Conservation (phyloP, 2,113 vertebrate genomes). For the Dolichotis patagonum region DNA sequence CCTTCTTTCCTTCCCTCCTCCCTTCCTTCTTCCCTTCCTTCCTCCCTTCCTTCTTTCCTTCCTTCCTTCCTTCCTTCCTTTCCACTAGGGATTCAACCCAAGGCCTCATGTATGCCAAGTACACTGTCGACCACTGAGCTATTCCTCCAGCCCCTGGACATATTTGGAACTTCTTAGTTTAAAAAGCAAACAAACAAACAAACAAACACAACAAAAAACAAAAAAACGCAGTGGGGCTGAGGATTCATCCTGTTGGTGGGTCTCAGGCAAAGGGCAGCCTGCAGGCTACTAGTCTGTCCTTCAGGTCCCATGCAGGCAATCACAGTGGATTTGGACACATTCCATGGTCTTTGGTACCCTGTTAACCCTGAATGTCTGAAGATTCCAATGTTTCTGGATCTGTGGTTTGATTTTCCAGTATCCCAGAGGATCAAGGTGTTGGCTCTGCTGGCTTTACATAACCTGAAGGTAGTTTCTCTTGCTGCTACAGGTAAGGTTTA, state of each 20-base stretch:
- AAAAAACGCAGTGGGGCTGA: too few species aligned
- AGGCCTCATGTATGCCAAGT: neutral
- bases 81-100: neutral
- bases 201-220: neutral
- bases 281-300: rapidly evolving
- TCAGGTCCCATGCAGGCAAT: neutral
- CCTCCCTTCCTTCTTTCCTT: rapidly evolving
- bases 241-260: neutral
- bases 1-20: neutral
- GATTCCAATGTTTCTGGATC: neutral
- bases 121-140: neutral
- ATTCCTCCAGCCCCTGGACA: neutral
- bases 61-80: neutral
- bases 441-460: neutral
- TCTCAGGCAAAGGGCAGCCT: neutral
- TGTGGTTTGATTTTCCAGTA: neutral
- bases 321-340: rapidly evolving
- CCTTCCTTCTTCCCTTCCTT: neutral
- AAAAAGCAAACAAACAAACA: neutral
- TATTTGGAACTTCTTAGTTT: neutral
- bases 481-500: neutral
- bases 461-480: neutral
- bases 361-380: neutral
- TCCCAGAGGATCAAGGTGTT: rapidly evolving
- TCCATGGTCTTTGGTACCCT: too few species aligned